Evolutionary conservation across 2,888 invertebrate species (phyloP).

Genomic region (Diadromus collaris): DNA sequence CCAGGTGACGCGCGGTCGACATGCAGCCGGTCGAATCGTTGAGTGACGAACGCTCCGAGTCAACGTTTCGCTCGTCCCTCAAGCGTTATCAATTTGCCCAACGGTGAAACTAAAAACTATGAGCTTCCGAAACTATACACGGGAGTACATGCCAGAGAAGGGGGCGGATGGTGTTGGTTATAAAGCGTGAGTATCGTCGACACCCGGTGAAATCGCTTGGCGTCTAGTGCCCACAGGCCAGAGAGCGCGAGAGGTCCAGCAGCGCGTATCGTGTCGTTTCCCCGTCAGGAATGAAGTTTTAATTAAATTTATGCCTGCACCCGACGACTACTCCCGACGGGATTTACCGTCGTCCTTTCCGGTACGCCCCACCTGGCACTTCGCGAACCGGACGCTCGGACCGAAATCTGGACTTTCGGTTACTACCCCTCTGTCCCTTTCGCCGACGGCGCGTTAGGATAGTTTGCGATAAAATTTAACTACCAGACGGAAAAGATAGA

Average conservation of each 20-base stretch:
- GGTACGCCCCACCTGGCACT: slow-evolving; percentile 24
- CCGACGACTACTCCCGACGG: slow-evolving; percentile 56
- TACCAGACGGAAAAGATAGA: not conserved
- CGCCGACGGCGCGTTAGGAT: not conserved
- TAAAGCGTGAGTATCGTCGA: slow-evolving; percentile 15
- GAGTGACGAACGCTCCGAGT: slow-evolving; percentile 54
- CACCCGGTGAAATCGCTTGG: slow-evolving; percentile 25
- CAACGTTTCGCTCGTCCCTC: slow-evolving; percentile 44
- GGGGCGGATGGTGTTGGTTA: not conserved
- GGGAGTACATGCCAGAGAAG: not conserved
- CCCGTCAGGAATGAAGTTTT: slow-evolving; percentile 66
- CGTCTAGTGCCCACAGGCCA: slow-evolving; percentile 12
- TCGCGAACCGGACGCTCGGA: not conserved
- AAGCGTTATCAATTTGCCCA: slow-evolving; percentile 63
- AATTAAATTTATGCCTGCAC: slow-evolving; percentile 67
- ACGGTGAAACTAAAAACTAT: slow-evolving; percentile 59
- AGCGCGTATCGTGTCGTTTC: slow-evolving; percentile 54
- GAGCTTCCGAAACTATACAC: not conserved
- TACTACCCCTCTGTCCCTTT: not conserved
- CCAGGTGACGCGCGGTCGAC: slow-evolving; percentile 33
- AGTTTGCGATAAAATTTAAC: slow-evolving; percentile 4
- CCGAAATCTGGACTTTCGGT: slow-evolving; percentile 32
- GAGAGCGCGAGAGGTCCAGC: slow-evolving; percentile 13
- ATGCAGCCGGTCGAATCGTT: slow-evolving; percentile 42
- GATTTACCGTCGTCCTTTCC: slow-evolving; percentile 54